A percentile compares a stretch with the other conserved stretches of the same genome.
Conservation (phyloP, 1,140 invertebrate species). For the Caenorhabditis inopinata region DNA sequence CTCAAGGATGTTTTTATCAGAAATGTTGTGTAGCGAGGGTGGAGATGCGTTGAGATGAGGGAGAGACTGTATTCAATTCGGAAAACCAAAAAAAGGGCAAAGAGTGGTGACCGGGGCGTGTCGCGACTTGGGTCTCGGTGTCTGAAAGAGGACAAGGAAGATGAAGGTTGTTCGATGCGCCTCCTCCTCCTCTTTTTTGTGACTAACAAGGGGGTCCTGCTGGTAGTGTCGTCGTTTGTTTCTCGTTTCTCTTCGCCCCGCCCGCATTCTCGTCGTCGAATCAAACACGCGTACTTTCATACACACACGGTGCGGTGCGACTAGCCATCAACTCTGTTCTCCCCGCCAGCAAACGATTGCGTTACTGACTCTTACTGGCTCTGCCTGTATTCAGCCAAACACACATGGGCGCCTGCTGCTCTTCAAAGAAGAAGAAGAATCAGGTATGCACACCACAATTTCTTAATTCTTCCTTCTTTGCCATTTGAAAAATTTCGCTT, state of each 20-base stretch:
- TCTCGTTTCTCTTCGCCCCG: constrained; percentile 27
- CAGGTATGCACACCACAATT: constrained; percentile 15
- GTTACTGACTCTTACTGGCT: constrained; percentile 17
- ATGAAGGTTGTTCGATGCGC: constrained; percentile 17
- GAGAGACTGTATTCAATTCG: background rate
- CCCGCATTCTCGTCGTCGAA: constrained; percentile 29
- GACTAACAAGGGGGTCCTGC: constrained; percentile 32
- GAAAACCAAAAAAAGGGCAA: background rate
- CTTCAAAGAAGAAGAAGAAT: constrained; percentile 41
- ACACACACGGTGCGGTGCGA: constrained; percentile 19
- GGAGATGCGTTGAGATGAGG: no score
- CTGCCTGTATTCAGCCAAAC: constrained; percentile 26
- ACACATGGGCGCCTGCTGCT: constrained; percentile 43
- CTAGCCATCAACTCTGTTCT: constrained; percentile 20
- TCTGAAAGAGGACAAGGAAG: background rate
- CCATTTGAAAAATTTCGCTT: background rate
- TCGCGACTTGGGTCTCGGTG: constrained; percentile 24
- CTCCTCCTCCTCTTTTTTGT: constrained; percentile 33
- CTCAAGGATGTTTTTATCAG: constrained; percentile 3
- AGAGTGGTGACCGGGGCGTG: background rate
- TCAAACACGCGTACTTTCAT: constrained; percentile 34
- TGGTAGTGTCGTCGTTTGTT: constrained; percentile 33
- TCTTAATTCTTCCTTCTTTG: background rate
- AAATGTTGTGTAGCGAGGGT: background rate
- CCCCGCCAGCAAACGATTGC: constrained; percentile 17